phyloP scores from a whole-genome alignment of 1,140 invertebrate genomes.

The Leguminivora glycinivorella region DNA sequence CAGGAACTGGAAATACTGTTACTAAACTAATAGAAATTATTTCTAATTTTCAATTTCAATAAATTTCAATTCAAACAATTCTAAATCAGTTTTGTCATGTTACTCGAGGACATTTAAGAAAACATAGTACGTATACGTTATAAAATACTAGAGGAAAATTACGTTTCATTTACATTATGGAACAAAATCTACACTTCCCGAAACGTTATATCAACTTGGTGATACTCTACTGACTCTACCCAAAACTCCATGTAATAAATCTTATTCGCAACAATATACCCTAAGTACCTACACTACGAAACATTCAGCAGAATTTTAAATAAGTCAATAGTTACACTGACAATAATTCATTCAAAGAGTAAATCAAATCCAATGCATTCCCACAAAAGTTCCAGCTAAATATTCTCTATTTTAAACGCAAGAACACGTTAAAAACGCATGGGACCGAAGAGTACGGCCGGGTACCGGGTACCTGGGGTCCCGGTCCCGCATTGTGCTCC shows the following conservation, averaged over 20 bases:
- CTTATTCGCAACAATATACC: not conserved
- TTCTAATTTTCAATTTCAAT: not conserved
- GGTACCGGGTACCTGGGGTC: constrained; percentile 55
- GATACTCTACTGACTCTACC: not conserved
- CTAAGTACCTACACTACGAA: not conserved
- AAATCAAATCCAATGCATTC: constrained; percentile 28
- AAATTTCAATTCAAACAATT: not conserved
- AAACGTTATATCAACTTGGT: too few species aligned
- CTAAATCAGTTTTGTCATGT: not conserved
- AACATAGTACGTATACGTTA: not conserved
- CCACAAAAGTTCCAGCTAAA: not conserved
- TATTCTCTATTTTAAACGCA: not conserved
- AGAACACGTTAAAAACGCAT: constrained; percentile 12
- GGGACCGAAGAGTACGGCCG: constrained; percentile 31
- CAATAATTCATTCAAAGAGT: not conserved
- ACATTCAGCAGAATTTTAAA: not conserved
- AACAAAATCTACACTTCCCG: too few species aligned
- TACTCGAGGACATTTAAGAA: not conserved
- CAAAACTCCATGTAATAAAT: not conserved
- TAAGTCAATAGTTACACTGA: not conserved
- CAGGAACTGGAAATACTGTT: not conserved
- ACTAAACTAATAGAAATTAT: constrained; percentile 2
- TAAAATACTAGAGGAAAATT: not conserved
- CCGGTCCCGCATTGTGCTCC: constrained; percentile 53
- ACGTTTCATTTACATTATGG: too few species aligned